A percentile compares a stretch with the other conserved stretches of the same genome.
phyloP scores from a whole-genome alignment of 2,113 vertebrate genomes.

The Chelonoidis abingdonii region DNA sequence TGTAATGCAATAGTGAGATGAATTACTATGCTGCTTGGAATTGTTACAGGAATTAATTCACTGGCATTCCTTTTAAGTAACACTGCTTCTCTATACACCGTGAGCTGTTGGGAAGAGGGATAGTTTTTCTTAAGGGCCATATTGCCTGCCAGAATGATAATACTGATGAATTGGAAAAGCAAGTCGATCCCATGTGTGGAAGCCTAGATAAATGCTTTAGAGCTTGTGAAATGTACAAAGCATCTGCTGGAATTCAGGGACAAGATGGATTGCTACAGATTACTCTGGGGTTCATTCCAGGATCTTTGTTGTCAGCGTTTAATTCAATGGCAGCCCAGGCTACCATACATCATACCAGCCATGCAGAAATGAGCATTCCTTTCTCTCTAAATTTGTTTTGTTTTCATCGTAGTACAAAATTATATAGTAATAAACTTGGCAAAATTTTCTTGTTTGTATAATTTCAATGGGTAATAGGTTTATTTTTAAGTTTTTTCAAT shows the following conservation, averaged over 20 bases:
- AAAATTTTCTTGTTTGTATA: neutral
- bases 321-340: neutral
- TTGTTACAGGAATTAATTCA: slow-evolving; percentile 20
- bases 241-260: neutral
- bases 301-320: neutral
- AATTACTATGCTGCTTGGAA: neutral
- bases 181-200: neutral
- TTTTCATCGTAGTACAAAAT: neutral
- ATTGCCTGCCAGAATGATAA: neutral
- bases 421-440: neutral
- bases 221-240: neutral
- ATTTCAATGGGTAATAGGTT: neutral
- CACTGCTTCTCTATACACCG: neutral
- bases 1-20: neutral
- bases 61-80: neutral
- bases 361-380: neutral
- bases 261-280: accelerated
- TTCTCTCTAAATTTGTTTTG: neutral
- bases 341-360: neutral
- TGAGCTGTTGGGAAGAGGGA: neutral
- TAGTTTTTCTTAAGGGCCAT: neutral
- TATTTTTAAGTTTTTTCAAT: neutral
- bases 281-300: neutral
- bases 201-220: neutral
- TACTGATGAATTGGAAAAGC: neutral